Evolutionary conservation across 2,888 invertebrate species (phyloP), one percentile per base, ranked within the genome.

Genomic region (Acronicta aceris): DNA sequence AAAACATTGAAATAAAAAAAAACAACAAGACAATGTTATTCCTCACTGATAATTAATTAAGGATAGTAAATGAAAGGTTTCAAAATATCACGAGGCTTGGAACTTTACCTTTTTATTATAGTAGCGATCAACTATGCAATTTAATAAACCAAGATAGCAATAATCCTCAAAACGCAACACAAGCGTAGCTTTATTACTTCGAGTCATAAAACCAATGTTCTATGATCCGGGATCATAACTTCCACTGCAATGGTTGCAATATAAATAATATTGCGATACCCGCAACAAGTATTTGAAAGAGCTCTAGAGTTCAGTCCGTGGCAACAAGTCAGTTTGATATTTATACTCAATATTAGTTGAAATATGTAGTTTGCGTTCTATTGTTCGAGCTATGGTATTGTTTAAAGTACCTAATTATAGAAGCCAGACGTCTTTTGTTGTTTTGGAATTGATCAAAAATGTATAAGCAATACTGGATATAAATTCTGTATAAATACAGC

Each of bases 321-420:
- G 65, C 71, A 68, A 71, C 71, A 68, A 68, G 67, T 68, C 50
- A 45, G 17, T 40, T 12, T 27, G 43, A 43, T 71, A 53, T 68
- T 71, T 68, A 53, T 16, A 42, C 46, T 5, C 27, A 40, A 63
- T 63, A 70, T 70, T 52, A 48, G 48, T 47, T 64, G 66, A 55
- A 70, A 30, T 43, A n/a, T n/a, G n/a, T n/a, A 64, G 41, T 45
- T 41, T 64, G 33, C 38, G 21, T 13, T 52, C 2, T 15, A 49
- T 38, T 56, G 41, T 70, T 70, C 70, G 38, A 17, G 30, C 30
- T 45, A 27, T n/a, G 7, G 36, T 51, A 33, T 43, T 50, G 67
- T 54, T 47, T 13, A 5, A 13, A 36, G 17, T 27, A 10, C 0
- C 40, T 67, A 38, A 68, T 50, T 60, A 38, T 13, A 16, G 27